phyloP scores from a whole-genome alignment of 2,888 invertebrate genomes.

The Phaonia tiefii region DNA sequence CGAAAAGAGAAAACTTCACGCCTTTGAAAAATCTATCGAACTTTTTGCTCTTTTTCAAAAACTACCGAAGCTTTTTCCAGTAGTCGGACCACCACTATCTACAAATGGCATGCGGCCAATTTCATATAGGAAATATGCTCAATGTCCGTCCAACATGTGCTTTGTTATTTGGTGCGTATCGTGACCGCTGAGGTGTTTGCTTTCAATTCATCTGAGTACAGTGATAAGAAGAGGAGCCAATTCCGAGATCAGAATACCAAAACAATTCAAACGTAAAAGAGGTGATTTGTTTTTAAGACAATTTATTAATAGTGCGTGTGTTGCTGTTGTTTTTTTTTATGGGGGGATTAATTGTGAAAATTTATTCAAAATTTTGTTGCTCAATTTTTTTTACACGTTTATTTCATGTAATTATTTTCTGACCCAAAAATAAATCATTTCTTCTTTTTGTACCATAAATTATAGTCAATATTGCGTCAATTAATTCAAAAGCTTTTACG shows the following conservation, averaged over 20 bases:
- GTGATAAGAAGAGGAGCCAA: neutral
- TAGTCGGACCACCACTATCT: neutral
- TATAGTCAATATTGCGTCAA: too few relatives aligned
- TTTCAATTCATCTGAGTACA: constrained; percentile 6
- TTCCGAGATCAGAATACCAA: neutral
- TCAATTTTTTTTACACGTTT: too few relatives aligned
- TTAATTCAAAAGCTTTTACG: neutral
- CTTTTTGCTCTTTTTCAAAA: neutral
- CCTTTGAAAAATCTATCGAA: too few relatives aligned
- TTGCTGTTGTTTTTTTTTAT: neutral
- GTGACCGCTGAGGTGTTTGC: neutral
- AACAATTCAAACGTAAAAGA: constrained; percentile 7
- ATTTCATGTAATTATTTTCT: too few relatives aligned
- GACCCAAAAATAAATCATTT: too few relatives aligned
- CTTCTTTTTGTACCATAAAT: too few relatives aligned
- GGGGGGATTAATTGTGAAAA: too few relatives aligned
- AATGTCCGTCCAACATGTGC: neutral
- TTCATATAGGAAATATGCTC: constrained; percentile 6
- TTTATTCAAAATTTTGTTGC: too few relatives aligned
- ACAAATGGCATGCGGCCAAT: constrained; percentile 20
- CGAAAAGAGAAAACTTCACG: too few relatives aligned
- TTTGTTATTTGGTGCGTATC: neutral
- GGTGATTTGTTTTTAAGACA: constrained; percentile 18
- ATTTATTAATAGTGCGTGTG: neutral
- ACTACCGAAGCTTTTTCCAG: constrained; percentile 7